These are phyloP conservation scores for Reticulitermes lucifugus DNA, from an alignment of 2,888 invertebrate species.

Conservation along the genomic window DNA sequence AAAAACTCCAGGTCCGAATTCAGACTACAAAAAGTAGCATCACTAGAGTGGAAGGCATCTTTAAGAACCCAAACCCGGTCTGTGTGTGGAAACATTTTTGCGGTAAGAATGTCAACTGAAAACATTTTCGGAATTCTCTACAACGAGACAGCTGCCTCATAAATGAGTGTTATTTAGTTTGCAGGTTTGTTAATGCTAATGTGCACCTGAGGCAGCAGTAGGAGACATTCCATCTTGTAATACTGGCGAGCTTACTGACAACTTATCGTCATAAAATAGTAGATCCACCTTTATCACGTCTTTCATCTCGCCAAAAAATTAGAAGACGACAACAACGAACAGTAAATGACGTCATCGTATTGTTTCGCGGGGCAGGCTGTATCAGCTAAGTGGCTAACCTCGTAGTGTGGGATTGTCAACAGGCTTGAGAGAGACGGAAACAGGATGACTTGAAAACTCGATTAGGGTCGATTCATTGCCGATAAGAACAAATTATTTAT, in stretches of 20 bases:
- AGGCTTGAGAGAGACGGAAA: neutral
- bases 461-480: neutral
- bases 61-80: no score
- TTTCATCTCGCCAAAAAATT: neutral
- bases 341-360: slow-evolving; percentile 10
- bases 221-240: neutral
- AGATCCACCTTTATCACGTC: neutral
- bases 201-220: neutral
- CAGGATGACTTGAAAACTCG: neutral
- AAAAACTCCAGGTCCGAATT: no score
- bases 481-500: slow-evolving; percentile 27
- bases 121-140: neutral
- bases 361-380: neutral
- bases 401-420: slow-evolving; percentile 2
- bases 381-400: slow-evolving; percentile 13
- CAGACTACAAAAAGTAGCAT: no score
- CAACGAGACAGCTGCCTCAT: slow-evolving; percentile 9
- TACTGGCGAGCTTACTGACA: neutral
- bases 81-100: neutral
- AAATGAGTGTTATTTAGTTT: neutral
- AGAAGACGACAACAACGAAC: neutral
- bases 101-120: neutral
- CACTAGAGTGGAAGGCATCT: no score
- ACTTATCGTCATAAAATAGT: neutral
- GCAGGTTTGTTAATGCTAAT: neutral